phyloP scores from a whole-genome alignment of 2,888 invertebrate species.

The Xylota sylvarum region DNA sequence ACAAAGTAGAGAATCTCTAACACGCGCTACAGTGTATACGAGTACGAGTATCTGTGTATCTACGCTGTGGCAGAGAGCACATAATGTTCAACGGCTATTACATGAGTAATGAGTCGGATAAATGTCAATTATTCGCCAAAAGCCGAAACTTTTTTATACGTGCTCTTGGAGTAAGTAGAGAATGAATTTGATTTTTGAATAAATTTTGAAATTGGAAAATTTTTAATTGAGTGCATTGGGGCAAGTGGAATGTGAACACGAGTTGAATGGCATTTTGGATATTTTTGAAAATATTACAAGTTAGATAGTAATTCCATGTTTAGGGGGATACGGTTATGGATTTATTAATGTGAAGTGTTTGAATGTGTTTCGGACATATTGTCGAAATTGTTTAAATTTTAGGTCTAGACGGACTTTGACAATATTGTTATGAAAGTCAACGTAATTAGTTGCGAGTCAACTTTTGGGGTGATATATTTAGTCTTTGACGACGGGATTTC shows the following conservation, averaged over 20 bases:
- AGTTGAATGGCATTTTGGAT: constrained; percentile 41
- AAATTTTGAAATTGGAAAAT: constrained; percentile 4
- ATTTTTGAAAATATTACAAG: background rate
- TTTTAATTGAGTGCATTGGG: constrained; percentile 23
- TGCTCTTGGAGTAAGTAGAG: constrained; percentile 66
- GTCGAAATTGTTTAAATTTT: background rate
- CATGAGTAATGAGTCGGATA: constrained; percentile 75
- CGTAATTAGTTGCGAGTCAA: no score
- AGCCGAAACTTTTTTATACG: constrained; percentile 69
- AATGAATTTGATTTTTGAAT: constrained; percentile 20
- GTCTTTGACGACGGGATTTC: no score
- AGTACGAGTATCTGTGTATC: background rate
- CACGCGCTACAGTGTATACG: background rate
- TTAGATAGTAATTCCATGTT: background rate
- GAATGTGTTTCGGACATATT: background rate
- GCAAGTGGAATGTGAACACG: constrained; percentile 2
- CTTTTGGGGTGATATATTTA: no score
- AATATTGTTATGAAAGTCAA: no score
- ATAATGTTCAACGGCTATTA: constrained; percentile 73
- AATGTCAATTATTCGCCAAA: constrained; percentile 75
- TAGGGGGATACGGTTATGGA: background rate
- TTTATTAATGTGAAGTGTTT: background rate
- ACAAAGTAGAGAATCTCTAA: background rate
- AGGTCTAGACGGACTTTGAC: background rate
- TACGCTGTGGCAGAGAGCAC: constrained; percentile 21